Evolutionary conservation across 2,113 vertebrate species (phyloP), one percentile per base, ranked within the genome.

Genomic region (Anthoscopus minutus): DNA sequence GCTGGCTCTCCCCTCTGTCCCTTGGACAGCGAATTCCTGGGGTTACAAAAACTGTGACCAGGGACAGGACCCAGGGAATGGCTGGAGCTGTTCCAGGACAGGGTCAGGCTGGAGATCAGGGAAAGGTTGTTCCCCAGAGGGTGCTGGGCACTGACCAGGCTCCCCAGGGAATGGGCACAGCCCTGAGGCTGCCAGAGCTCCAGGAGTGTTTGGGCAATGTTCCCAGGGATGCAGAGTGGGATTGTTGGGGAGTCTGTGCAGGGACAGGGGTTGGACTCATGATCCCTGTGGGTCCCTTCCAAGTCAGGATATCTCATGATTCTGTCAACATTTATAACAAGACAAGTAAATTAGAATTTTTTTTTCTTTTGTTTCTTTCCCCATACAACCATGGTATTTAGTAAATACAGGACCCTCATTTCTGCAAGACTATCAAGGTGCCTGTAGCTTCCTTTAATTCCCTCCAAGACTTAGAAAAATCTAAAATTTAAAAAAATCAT

Each of bases 121-220:
- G 11, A 11, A 53, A 62, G 20, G 56, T 3, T 54, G 47, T 54
- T 30, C n/a, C 38, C 56, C 65, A 71, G 48, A 79, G 65, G 84
- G 56, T 62, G 65, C 7, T 47, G 57, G 66, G 65, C 56, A 62
- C 48, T 79, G 73, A 6, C 15, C 85, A 78, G 72, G 64, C 28
- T 69, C 47, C 54, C 64, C 84, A 70, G 85, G 65, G 40, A 38
- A 45, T 79, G 85, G 84, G 19, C 85, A 61, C 40, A 0, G 73
- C 40, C 38, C 84, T 30, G 2, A 25, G 56, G 74, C 73, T 87
- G 85, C 65, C 84, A 56, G 48, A 87, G 74, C 56, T 62, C 47
- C 85, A 70, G 56, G 48, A 22, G 20, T 0, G 2, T n/a, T 79
- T 47, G 85, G 30, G 1, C 25, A 54, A 0, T 0, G 1, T 47